Conservation (phyloP, 1,140 invertebrate species). For the Eubasilissa regina region DNA sequence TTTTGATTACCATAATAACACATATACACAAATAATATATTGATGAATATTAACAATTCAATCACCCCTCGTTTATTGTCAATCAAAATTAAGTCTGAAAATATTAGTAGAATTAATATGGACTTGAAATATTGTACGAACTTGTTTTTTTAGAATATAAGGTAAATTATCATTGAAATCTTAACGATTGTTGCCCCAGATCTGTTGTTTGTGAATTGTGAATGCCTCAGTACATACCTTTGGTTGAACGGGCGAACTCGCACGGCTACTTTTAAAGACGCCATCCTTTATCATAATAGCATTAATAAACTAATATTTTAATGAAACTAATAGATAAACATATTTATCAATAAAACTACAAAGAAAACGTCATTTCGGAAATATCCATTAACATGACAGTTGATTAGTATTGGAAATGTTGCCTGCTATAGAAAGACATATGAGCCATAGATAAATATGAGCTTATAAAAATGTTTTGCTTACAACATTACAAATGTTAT, state of each 20-base stretch:
- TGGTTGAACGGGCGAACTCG: constrained; percentile 87
- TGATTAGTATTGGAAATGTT: constrained; percentile 15
- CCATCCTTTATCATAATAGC: constrained; percentile 71
- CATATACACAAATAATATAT: constrained; percentile 1
- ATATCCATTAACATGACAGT: constrained; percentile 45
- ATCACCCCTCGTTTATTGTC: neutral
- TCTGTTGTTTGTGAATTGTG: neutral
- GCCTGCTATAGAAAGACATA: neutral
- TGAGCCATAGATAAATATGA: too few relatives aligned
- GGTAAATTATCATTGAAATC: constrained; percentile 61
- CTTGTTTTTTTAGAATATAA: constrained; percentile 48
- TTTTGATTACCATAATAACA: neutral
- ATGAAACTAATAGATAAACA: constrained; percentile 19
- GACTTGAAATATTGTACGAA: neutral
- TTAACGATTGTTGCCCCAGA: constrained; percentile 56
- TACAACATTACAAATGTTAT: neutral
- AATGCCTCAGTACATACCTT: constrained; percentile 71
- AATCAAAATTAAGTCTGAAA: neutral
- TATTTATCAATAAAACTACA: constrained; percentile 43
- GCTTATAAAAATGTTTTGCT: too few relatives aligned
- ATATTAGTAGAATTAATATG: neutral
- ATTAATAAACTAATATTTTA: neutral
- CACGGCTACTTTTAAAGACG: constrained; percentile 87
- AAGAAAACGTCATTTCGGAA: constrained; percentile 49
- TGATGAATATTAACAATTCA: neutral